Base-by-base conservation (phyloP, 2,888 invertebrate species). In the Tortrix viridana region DNA sequence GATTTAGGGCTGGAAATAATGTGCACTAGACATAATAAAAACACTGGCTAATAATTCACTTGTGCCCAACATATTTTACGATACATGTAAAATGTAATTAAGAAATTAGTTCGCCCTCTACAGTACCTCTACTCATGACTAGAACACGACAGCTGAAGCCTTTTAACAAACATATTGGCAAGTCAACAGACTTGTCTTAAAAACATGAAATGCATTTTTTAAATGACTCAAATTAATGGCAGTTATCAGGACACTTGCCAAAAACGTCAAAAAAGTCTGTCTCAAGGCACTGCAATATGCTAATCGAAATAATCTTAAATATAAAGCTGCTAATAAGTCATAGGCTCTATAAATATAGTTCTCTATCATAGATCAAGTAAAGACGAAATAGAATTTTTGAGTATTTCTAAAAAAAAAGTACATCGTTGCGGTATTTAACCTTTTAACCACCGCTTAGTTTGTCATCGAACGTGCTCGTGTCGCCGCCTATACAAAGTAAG, bases 41-140 rank as follows among this genome's bases (percentile, higher is more conserved):
- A 32, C 43, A 16, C 26, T 49, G 5, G 43, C 32, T 49, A 54
- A 43, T 14, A 16, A 23, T 46, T 44, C 16, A 5, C 55, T 61
- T 55, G 48, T 49, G 48, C 48, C 43, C 43, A 32, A 32, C 41
- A 54, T 32, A 32, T 46, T 19, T 18, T 49, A 48, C 20, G 32
- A 23, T 16, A 9, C 12, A 12, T 5, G 26, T 22, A 55, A 41
- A 43, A 37, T 41, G 32, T 43, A 5, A 37, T 22, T 14, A 41
- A 23, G 26, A 26, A 16, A 44, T 44, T 20, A 43, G 20, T 43
- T 16, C 26, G 43, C 22, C 32, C 32, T 50, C 22, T 50, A 44
- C 49, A 49, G 48, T 37, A 37, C 37, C 43, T 49, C 49, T 44
- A 50, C 49, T 43, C 58, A 48, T 64, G 59, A 59, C 58, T 64